These are phyloP conservation scores for Hyperoodon ampullatus DNA, from an alignment of 2,113 vertebrate genomes.

Conservation along the genomic window DNA sequence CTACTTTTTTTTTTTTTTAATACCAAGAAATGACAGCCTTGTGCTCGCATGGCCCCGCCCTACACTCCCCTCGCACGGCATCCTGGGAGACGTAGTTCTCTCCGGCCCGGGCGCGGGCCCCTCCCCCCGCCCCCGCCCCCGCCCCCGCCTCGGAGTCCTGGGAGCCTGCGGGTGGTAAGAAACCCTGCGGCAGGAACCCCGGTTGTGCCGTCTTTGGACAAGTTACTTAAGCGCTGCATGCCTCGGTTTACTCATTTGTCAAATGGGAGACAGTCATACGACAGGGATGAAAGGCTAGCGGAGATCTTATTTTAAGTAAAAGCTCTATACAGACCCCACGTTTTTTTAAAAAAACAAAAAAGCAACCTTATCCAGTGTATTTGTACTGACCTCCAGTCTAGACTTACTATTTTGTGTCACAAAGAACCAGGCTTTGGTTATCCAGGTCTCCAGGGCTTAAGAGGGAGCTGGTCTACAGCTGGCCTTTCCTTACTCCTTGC, in stretches of 20 bases:
- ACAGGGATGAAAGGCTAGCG: background rate
- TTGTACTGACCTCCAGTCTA: background rate
- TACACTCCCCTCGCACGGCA: background rate
- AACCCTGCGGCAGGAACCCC: background rate
- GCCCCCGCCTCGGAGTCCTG: accelerated
- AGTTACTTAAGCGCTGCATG: background rate
- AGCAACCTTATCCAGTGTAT: background rate
- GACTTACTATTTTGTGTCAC: background rate
- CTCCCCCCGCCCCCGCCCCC: accelerated
- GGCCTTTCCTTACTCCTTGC: background rate
- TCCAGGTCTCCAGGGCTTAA: background rate
- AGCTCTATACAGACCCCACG: background rate
- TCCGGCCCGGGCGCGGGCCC: accelerated
- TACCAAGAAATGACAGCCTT: conserved; percentile 75
- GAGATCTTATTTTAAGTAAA: background rate
- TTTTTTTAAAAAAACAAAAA: background rate
- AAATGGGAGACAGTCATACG: background rate
- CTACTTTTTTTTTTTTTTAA: conserved; percentile 1
- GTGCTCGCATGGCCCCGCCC: background rate
- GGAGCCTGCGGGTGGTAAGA: background rate
- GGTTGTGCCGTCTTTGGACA: background rate
- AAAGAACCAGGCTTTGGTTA: background rate
- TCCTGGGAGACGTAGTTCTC: conserved; percentile 76
- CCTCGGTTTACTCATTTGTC: background rate
- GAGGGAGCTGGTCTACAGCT: background rate